Evolutionary conservation across 2,113 vertebrate species (phyloP).

Genomic region (Varanus salvator): DNA sequence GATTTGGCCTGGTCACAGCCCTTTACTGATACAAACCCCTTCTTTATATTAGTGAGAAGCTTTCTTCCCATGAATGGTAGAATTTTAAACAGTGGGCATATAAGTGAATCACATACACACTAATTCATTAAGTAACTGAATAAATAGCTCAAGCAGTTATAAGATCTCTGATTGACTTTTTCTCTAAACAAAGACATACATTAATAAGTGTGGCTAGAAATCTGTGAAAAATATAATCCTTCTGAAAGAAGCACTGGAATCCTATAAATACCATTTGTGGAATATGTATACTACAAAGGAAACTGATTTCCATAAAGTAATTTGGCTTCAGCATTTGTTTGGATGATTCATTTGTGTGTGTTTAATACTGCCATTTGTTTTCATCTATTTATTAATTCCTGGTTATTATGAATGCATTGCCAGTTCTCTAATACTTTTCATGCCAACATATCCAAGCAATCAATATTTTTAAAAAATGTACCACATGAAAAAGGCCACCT

Average conservation of each 20-base stretch:
- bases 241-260: background rate
- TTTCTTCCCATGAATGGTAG: background rate
- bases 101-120: background rate
- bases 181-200: background rate
- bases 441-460: slow-evolving; percentile 11
- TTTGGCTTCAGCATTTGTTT: slow-evolving; percentile 18
- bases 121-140: background rate
- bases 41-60: background rate
- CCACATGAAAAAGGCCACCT: background rate
- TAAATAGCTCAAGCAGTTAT: background rate
- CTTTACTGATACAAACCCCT: background rate
- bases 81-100: background rate
- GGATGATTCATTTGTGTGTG: slow-evolving; percentile 3
- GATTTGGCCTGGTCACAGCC: background rate
- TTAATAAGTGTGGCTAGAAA: slow-evolving; percentile 23
- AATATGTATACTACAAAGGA: slow-evolving; percentile 27
- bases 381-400: background rate
- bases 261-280: slow-evolving; percentile 15
- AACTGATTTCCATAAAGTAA: slow-evolving; percentile 30
- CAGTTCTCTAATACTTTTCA: background rate
- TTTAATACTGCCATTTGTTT: slow-evolving; percentile 23
- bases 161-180: background rate
- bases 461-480: background rate
- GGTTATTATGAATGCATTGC: background rate
- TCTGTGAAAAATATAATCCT: background rate